phyloP scores from a whole-genome alignment of 2,113 vertebrate species.

The Marmota flaviventris region DNA sequence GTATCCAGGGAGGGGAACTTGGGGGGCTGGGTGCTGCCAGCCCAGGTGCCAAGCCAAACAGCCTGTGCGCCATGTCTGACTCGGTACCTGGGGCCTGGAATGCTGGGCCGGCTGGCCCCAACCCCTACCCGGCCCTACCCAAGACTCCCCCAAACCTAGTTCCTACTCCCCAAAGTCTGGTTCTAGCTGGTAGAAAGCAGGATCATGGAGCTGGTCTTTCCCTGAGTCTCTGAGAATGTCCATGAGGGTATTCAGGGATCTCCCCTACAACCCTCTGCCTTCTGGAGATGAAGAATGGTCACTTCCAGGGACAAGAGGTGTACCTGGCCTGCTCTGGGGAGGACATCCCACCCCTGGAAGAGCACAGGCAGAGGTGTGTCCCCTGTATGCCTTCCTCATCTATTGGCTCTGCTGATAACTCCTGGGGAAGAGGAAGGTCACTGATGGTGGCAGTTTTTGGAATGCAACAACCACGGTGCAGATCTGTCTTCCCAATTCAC shows the following conservation, averaged over 20 bases:
- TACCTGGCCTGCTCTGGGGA: not conserved
- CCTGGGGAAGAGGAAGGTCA: not conserved
- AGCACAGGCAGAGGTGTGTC: not conserved
- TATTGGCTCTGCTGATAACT: not conserved
- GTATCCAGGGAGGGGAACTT: not conserved
- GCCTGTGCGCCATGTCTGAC: not conserved
- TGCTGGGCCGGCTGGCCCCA: not conserved
- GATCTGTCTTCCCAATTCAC: not conserved
- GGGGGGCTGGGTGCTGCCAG: not conserved
- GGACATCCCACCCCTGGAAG: too few species aligned
- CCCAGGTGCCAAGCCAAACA: conserved; percentile 61
- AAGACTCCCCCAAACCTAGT: not conserved
- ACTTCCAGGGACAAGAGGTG: not conserved
- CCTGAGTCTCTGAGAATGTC: not conserved
- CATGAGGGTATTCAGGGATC: not conserved
- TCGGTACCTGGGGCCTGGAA: not conserved
- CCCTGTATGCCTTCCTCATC: not conserved
- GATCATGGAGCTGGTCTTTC: rapidly evolving
- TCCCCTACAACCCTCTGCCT: too few species aligned
- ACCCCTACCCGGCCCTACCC: not conserved
- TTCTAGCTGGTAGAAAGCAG: not conserved
- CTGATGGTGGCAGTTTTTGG: not conserved
- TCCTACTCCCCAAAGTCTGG: not conserved
- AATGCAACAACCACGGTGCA: not conserved
- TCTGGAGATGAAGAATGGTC: not conserved